These are phyloP conservation scores for Megathymus violae DNA, from an alignment of 1,140 invertebrate genomes.

Conservation along the genomic window DNA sequence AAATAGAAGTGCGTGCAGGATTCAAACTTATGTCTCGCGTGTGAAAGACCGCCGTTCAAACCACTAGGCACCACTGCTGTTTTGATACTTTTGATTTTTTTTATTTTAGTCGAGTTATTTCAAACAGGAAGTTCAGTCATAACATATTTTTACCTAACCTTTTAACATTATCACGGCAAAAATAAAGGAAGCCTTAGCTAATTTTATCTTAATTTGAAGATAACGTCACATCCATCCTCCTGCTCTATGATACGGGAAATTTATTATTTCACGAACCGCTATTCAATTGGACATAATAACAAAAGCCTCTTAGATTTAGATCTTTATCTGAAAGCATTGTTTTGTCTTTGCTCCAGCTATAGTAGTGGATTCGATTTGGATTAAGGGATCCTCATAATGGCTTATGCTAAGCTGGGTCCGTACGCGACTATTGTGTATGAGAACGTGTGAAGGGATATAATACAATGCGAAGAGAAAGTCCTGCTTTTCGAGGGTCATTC, in stretches of 20 bases:
- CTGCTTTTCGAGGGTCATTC: neutral
- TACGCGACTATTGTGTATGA: slow-evolving; percentile 11
- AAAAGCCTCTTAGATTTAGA: slow-evolving; percentile 25
- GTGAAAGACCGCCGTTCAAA: too few species aligned
- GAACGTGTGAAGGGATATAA: neutral
- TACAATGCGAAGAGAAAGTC: neutral
- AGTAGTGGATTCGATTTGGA: slow-evolving; percentile 29
- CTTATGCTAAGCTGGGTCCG: slow-evolving; percentile 12
- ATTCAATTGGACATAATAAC: slow-evolving; percentile 21
- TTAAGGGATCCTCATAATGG: slow-evolving; percentile 14
- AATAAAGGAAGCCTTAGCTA: neutral
- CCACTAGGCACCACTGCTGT: too few species aligned
- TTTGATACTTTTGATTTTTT: too few species aligned
- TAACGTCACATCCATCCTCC: slow-evolving; percentile 10
- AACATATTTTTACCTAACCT: too few species aligned
- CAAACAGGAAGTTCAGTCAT: too few species aligned
- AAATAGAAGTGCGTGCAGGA: too few species aligned
- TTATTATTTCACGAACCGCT: slow-evolving; percentile 17
- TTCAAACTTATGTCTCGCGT: too few species aligned
- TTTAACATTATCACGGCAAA: neutral
- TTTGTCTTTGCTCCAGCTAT: slow-evolving; percentile 24
- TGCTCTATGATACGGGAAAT: slow-evolving; percentile 25
- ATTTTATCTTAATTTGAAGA: slow-evolving; percentile 13
- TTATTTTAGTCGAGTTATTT: too few species aligned
- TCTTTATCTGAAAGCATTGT: slow-evolving; percentile 27